Conservation (phyloP, 2,888 invertebrate species). For the Acholoe squamosa region DNA sequence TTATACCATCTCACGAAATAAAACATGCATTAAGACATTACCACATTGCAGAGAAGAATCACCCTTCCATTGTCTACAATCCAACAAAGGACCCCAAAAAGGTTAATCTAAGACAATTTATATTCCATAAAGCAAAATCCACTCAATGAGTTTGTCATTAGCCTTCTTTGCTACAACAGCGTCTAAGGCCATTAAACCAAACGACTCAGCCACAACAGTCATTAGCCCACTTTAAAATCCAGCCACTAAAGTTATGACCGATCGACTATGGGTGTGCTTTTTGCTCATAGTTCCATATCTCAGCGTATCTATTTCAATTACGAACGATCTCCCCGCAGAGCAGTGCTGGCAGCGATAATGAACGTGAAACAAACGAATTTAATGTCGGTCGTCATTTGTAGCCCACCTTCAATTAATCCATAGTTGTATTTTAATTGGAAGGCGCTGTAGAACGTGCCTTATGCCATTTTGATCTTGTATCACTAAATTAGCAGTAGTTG, state of each 20-base stretch:
- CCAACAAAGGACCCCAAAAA: too few species aligned
- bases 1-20: too few species aligned
- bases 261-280: background rate
- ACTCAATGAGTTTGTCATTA: too few species aligned
- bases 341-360: background rate
- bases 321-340: background rate
- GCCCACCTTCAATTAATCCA: slow-evolving; percentile 12
- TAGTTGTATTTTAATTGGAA: background rate
- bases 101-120: too few species aligned
- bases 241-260: background rate
- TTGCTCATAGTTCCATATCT: background rate
- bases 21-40: too few species aligned
- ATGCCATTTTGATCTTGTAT: background rate
- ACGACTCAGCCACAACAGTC: background rate
- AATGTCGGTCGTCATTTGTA: background rate
- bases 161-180: too few species aligned
- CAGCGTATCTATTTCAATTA: slow-evolving; percentile 36
- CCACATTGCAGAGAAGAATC: too few species aligned
- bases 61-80: too few species aligned
- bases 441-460: background rate
- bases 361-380: slow-evolving; percentile 2
- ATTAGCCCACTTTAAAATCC: background rate
- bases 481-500: slow-evolving; percentile 7
- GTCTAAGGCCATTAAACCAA: background rate
- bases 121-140: too few species aligned